phyloP scores from a whole-genome alignment of 2,113 vertebrate species.

The Ceratotherium simum region DNA sequence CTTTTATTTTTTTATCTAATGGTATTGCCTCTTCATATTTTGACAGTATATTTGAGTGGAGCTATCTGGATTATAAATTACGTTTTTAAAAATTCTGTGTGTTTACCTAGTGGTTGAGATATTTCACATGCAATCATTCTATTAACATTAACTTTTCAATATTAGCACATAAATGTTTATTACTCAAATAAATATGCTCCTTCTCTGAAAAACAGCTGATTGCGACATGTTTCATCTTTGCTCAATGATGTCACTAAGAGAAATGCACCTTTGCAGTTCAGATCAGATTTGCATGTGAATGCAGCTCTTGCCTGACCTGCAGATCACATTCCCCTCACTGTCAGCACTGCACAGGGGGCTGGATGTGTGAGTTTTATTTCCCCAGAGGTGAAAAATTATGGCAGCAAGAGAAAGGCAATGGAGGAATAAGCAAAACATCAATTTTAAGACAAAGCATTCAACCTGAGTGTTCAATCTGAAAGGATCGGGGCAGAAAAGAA shows the following conservation, averaged over 20 bases:
- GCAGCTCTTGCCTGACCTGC: neutral
- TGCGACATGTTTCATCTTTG: neutral
- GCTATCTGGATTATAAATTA: neutral
- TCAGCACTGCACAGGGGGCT: neutral
- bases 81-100: neutral
- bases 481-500: constrained; percentile 3
- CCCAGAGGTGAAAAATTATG: constrained; percentile 30
- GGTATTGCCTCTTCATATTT: neutral
- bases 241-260: neutral
- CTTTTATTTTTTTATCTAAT: neutral
- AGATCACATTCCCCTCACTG: neutral
- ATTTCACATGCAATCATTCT: constrained; percentile 1
- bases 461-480: constrained; percentile 51
- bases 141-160: neutral
- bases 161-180: neutral
- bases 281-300: neutral
- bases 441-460: constrained; percentile 63
- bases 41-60: neutral
- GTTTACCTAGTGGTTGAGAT: neutral
- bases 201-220: constrained; percentile 35
- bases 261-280: neutral
- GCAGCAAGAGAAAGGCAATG: neutral
- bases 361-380: constrained; percentile 23
- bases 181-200: neutral
- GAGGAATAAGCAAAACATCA: constrained; percentile 40